phyloP scores from a whole-genome alignment of 2,888 invertebrate genomes.

The Caenorhabditis japonica region DNA sequence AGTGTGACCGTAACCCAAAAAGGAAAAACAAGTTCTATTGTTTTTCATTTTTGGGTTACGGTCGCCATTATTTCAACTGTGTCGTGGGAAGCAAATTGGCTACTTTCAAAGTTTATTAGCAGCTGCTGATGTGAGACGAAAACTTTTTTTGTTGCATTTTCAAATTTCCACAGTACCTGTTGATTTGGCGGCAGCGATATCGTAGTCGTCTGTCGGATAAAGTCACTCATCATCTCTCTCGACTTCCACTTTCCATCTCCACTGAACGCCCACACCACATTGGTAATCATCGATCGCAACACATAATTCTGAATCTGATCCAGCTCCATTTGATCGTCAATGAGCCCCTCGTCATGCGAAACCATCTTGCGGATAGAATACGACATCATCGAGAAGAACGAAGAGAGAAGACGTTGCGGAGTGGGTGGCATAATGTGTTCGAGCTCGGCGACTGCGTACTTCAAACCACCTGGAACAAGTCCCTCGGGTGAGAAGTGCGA shows the following conservation, averaged over 20 bases:
- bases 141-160: too few relatives aligned
- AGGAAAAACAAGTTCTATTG: too few relatives aligned
- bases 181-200: constrained; percentile 88
- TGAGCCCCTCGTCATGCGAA: constrained; percentile 84
- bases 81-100: too few relatives aligned
- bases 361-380: constrained; percentile 89
- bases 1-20: too few relatives aligned
- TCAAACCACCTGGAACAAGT: constrained; percentile 90
- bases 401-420: constrained; percentile 91
- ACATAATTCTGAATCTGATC: constrained; percentile 84
- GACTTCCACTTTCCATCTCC: constrained; percentile 98
- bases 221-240: constrained; percentile 93
- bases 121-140: too few relatives aligned
- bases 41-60: too few relatives aligned
- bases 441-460: constrained; percentile 87
- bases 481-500: constrained; percentile 91
- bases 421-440: constrained; percentile 99
- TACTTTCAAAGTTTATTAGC: too few relatives aligned
- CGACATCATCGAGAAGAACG: constrained; percentile 97
- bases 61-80: too few relatives aligned
- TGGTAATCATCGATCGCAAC: constrained; percentile 92
- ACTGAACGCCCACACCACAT: constrained; percentile 95
- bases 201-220: constrained; percentile 93
- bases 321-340: constrained; percentile 45
- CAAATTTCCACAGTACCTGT: too few relatives aligned